Conservation (phyloP, 1,140 invertebrate species). For the Tyrophagus putrescentiae region DNA sequence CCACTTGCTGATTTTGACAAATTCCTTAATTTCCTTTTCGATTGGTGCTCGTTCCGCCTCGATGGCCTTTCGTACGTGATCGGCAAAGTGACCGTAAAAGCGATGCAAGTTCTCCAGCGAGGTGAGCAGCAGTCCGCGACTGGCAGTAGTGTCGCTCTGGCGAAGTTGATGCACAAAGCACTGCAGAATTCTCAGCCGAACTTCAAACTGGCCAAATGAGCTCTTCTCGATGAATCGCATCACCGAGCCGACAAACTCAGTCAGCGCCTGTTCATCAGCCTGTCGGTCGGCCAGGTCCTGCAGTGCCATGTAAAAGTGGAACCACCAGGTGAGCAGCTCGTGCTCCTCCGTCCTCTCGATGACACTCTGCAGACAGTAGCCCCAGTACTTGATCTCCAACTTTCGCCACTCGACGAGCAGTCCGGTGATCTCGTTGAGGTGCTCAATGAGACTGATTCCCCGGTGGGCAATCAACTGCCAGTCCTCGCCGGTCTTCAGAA, state of each 20-base stretch:
- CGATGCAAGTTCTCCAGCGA: slow-evolving; percentile 69
- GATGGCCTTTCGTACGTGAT: slow-evolving; percentile 47
- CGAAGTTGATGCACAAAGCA: slow-evolving; percentile 41
- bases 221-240: slow-evolving; percentile 71
- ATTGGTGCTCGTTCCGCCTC: slow-evolving; percentile 54
- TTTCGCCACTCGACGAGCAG: slow-evolving; percentile 80
- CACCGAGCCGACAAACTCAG: slow-evolving; percentile 36
- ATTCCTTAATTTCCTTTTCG: slow-evolving; percentile 73
- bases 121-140: slow-evolving; percentile 28
- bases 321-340: slow-evolving; percentile 61
- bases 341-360: slow-evolving; percentile 1
- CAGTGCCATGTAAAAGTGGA: slow-evolving; percentile 59
- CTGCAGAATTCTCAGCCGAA: slow-evolving; percentile 58
- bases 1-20: slow-evolving; percentile 89
- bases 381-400: slow-evolving; percentile 55
- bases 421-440: slow-evolving; percentile 52
- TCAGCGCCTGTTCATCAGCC: slow-evolving; percentile 20
- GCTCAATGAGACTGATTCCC: slow-evolving; percentile 58
- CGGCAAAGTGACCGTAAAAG: slow-evolving; percentile 65
- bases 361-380: slow-evolving; percentile 28
- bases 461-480: slow-evolving; percentile 83
- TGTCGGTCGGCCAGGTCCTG: slow-evolving; percentile 15
- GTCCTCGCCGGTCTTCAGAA: slow-evolving; percentile 56
- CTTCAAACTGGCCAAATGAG: slow-evolving; percentile 61
- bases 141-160: neutral